Conservation (phyloP, 2,113 vertebrate species). For the Scomber colias region DNA sequence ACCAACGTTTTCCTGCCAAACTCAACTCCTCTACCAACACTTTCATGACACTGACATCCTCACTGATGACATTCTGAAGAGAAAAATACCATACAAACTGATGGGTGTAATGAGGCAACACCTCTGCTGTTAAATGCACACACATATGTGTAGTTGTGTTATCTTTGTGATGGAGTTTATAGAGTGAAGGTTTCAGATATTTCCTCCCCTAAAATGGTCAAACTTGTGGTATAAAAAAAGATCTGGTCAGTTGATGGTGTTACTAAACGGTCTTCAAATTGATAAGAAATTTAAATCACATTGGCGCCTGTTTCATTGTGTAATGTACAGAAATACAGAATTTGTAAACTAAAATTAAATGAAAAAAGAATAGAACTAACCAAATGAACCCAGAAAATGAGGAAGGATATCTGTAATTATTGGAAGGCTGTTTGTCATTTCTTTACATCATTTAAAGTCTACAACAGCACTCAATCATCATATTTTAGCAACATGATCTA, state of each 20-base stretch:
- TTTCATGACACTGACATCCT: constrained; percentile 18
- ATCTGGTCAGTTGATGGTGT: not conserved
- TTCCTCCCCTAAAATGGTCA: not conserved
- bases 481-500: constrained; percentile 51
- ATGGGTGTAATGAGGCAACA: not conserved
- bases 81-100: constrained; percentile 12
- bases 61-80: constrained; percentile 25
- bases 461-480: constrained; percentile 33
- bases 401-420: not conserved
- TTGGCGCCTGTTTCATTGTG: too few species aligned
- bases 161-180: too few species aligned
- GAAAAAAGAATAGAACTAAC: too few species aligned
- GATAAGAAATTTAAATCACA: not conserved
- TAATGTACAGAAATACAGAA: too few species aligned
- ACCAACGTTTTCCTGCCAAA: constrained; percentile 45
- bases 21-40: constrained; percentile 37
- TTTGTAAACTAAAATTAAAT: too few species aligned
- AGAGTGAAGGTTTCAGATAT: not conserved
- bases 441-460: not conserved
- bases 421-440: not conserved
- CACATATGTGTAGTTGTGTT: too few species aligned
- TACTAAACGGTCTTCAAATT: not conserved
- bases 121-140: not conserved
- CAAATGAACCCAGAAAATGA: not conserved
- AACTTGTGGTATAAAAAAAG: too few species aligned